Evolutionary conservation across 2,888 invertebrate genomes (phyloP).

Genomic region (Stenchaetothrips biformis): DNA sequence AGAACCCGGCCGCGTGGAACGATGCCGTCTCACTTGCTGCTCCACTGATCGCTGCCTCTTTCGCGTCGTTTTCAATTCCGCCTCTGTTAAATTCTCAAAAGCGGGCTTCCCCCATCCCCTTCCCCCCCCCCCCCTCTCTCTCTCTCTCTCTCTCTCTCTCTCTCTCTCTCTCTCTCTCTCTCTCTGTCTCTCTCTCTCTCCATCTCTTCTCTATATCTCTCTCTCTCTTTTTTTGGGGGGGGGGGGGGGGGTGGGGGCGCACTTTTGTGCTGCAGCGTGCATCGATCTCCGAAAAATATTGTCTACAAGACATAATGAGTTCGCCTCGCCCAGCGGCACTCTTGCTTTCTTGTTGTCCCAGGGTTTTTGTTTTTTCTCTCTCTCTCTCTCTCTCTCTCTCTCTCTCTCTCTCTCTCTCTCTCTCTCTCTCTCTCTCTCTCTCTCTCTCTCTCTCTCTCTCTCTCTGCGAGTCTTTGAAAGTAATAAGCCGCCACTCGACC

Average conservation of each 20-base stretch:
- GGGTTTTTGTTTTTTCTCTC: background rate
- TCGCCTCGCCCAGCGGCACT: background rate
- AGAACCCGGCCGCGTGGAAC: no score
- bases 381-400: background rate
- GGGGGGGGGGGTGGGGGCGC: no score
- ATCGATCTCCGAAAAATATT: background rate
- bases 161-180: no score
- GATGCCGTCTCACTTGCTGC: no score
- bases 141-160: background rate
- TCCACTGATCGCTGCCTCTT: no score
- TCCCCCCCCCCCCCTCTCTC: background rate
- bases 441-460: background rate
- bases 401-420: background rate
- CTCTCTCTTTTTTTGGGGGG: background rate
- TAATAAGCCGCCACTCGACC: background rate
- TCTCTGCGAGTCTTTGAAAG: background rate
- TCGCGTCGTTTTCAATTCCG: no score
- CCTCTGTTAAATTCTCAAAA: no score
- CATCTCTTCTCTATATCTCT: background rate
- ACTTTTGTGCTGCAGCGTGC: background rate
- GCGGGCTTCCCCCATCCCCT: no score
- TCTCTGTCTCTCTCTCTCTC: no score
- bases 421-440: background rate
- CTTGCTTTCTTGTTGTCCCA: background rate
- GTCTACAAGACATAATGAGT: background rate